A percentile compares a stretch with the other conserved stretches of the same genome.
Evolutionary conservation across 2,113 vertebrate species (phyloP).

Genomic region (Odocoileus hemionus): DNA sequence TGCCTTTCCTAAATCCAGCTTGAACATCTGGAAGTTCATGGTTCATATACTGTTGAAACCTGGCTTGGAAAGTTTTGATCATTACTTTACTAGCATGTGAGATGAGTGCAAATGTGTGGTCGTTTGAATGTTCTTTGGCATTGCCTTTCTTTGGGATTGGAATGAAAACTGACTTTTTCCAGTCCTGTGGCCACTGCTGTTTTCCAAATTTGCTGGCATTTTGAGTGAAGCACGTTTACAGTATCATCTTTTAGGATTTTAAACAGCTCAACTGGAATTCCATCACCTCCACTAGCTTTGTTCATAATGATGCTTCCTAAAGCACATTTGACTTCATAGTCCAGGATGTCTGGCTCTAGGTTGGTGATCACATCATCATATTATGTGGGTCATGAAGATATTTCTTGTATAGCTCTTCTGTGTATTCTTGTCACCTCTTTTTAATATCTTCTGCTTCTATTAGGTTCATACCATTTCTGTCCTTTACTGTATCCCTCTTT

Average conservation of each 20-base stretch:
- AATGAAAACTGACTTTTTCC: background rate
- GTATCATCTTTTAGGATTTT: background rate
- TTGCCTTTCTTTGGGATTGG: background rate
- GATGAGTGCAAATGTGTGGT: background rate
- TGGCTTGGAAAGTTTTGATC: background rate
- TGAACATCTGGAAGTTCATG: background rate
- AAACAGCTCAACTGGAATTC: background rate
- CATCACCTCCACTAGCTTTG: background rate
- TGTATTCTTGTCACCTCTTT: background rate
- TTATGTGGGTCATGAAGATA: background rate
- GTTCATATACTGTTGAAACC: background rate
- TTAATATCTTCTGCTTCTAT: background rate
- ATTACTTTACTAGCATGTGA: background rate
- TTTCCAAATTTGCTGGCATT: background rate
- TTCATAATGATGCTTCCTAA: background rate
- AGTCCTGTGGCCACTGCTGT: background rate
- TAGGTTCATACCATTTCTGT: background rate
- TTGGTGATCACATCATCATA: background rate
- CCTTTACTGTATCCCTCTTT: background rate
- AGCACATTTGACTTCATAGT: background rate
- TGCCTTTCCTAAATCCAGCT: background rate
- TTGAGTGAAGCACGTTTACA: background rate
- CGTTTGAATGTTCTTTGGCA: background rate
- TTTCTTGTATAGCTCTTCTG: background rate
- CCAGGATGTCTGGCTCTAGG: background rate